Base-by-base conservation (phyloP, 37 sponge, comb jelly and placozoan genomes). In the Bolinopsis microptera region DNA sequence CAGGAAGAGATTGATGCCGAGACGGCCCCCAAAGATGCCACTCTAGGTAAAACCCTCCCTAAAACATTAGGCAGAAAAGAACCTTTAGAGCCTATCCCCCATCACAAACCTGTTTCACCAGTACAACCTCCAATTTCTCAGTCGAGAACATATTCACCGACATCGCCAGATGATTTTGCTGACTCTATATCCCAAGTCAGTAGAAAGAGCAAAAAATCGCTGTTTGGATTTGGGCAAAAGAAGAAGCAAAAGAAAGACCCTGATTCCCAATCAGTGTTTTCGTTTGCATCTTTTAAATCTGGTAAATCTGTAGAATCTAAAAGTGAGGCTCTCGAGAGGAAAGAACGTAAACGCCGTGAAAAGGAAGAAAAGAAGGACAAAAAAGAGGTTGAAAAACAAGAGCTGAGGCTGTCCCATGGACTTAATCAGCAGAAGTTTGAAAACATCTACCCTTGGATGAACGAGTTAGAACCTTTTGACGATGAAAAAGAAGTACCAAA, bases 361-460 rank as follows among this genome's bases (percentile, higher is more conserved):
- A 72, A 72, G 18, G 75, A n/a, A 3, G 75, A 72, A 28, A 72
- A 72, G 75, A 72, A 72, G 26, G 75, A 72, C 75, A 72, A 72
- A 21, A 72, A 72, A 28, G 75, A n/a, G 18, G 75, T 72, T n/a
- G 75, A 72, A 72, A 28, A 28, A 28, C 26, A 72, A 21, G 75
- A 72, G 31, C 75, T 72, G 3, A n/a, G 18, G 26, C 26, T 72
- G 18, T 72, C 75, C 18, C 26, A n/a, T n/a, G 75, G 31, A 3
- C 75, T 72, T 5, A 72, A 72, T n/a, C 75, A 72, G 18, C 75
- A 72, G 18, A 72, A 72, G 26, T 30, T 72, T n/a, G 75, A 72
- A 72, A 72, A 72, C 26, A 72, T 72, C 26, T 72, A 72, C 75
- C 75, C 75, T n/a, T 72, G 75, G 75, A 72, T 72, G 75, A 72